Percentiles rank a stretch among this genome's conserved stretches.
These are phyloP conservation scores for Odontocolon sp. DNA, from an alignment of 2,888 invertebrate species.

Conservation along the genomic window DNA sequence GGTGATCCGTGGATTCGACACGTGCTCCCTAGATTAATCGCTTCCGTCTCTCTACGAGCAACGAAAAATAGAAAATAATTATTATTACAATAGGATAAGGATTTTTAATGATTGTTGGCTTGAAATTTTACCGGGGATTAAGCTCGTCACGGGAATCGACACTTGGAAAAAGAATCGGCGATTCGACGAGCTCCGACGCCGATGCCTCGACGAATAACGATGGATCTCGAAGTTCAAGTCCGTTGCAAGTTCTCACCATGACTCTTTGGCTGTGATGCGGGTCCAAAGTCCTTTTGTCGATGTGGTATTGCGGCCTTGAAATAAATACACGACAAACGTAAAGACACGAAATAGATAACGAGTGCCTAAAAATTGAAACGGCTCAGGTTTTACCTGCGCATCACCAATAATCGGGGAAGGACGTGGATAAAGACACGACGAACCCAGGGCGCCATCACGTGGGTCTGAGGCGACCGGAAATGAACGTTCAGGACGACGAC, in stretches of 20 bases:
- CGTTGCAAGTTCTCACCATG: slow-evolving; percentile 90
- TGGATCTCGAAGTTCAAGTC: slow-evolving; percentile 87
- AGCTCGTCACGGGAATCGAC: slow-evolving; percentile 83
- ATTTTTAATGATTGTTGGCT: not conserved
- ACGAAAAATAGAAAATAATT: not conserved
- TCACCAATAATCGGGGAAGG: slow-evolving; percentile 95
- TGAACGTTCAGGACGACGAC: slow-evolving; percentile 98
- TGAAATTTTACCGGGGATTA: slow-evolving; percentile 81
- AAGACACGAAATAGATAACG: not conserved
- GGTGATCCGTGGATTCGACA: slow-evolving; percentile 84
- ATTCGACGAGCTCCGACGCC: slow-evolving; percentile 78
- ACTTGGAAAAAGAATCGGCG: slow-evolving; percentile 82
- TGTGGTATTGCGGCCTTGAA: slow-evolving; percentile 82
- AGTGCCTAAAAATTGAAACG: not conserved
- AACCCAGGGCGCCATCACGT: slow-evolving; percentile 99
- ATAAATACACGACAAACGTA: not conserved
- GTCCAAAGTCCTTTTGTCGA: slow-evolving; percentile 78
- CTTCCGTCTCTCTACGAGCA: slow-evolving; percentile 83
- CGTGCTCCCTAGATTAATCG: slow-evolving; percentile 82
- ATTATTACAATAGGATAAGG: not conserved
- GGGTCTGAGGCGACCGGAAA: slow-evolving; percentile 98
- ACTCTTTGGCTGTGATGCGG: slow-evolving; percentile 82
- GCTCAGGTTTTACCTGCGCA: slow-evolving; percentile 86
- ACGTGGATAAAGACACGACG: slow-evolving; percentile 97
- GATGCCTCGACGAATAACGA: slow-evolving; percentile 80